Conservation (phyloP, 1,140 invertebrate species). For the Orius insidiosus region DNA sequence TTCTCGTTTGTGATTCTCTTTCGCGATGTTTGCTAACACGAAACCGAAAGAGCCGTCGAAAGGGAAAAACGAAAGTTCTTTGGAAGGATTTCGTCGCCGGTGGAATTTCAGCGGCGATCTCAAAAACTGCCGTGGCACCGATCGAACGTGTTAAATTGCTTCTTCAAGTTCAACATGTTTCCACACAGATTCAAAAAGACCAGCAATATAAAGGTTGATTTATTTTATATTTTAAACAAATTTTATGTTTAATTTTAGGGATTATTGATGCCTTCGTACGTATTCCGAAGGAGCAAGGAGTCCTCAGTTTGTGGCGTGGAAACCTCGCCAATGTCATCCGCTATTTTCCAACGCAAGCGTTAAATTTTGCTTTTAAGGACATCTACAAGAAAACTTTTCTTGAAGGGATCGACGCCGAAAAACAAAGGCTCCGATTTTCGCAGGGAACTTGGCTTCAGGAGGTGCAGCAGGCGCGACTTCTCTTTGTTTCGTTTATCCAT, state of each 20-base stretch:
- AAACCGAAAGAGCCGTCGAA: no score
- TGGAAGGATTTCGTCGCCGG: slow-evolving; percentile 69
- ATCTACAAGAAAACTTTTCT: slow-evolving; percentile 72
- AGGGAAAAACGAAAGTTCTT: not conserved
- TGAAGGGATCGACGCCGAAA: slow-evolving; percentile 75
- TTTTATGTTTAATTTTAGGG: not conserved
- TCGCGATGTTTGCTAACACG: no score
- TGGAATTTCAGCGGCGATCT: slow-evolving; percentile 62
- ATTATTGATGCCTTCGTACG: slow-evolving; percentile 56
- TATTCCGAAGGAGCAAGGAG: slow-evolving; percentile 72
- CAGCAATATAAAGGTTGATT: slow-evolving; percentile 27
- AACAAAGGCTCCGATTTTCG: slow-evolving; percentile 24
- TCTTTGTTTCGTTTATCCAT: slow-evolving; percentile 86
- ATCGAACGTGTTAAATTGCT: slow-evolving; percentile 82
- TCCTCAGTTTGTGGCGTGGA: slow-evolving; percentile 78
- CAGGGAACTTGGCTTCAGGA: slow-evolving; percentile 23
- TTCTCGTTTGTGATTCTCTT: no score
- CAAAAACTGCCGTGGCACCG: slow-evolving; percentile 57
- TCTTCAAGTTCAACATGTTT: slow-evolving; percentile 64
- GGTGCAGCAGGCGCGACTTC: slow-evolving; percentile 89
- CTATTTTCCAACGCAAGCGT: slow-evolving; percentile 89
- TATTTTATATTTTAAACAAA: no score
- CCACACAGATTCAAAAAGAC: slow-evolving; percentile 63
- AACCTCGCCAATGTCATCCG: slow-evolving; percentile 79
- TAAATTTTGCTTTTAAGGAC: slow-evolving; percentile 48